Percentiles rank a stretch among this genome's conserved stretches.
Evolutionary conservation across 2,113 vertebrate species (phyloP).

Genomic region (Isurus oxyrinchus): DNA sequence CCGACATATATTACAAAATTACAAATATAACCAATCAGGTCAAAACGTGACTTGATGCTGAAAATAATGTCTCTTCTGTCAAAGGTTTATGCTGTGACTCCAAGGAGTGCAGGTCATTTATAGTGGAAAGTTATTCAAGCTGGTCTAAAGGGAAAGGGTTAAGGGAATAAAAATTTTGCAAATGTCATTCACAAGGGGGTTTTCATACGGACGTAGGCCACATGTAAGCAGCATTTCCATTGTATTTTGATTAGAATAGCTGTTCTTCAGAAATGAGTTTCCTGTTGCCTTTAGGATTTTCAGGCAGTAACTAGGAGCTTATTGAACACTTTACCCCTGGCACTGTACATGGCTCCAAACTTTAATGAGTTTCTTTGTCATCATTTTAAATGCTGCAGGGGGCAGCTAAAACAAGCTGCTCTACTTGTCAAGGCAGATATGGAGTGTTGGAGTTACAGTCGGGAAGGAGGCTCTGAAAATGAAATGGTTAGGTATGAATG

Average conservation of each 20-base stretch:
- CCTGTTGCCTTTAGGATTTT: conserved; percentile 9
- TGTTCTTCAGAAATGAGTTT: background rate
- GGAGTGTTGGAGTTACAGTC: conserved; percentile 10
- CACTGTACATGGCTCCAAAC: conserved; percentile 8
- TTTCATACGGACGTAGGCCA: background rate
- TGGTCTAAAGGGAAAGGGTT: background rate
- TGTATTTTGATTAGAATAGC: background rate
- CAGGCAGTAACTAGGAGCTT: background rate
- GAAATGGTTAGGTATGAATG: conserved; percentile 3
- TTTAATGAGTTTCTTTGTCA: conserved; percentile 37
- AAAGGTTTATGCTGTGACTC: background rate
- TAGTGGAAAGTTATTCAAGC: background rate
- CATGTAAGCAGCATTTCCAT: background rate
- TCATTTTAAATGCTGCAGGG: conserved; percentile 14
- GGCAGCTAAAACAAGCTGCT: conserved; percentile 9
- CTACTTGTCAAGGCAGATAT: background rate
- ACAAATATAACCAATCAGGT: background rate
- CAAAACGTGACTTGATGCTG: background rate
- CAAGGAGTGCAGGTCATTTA: background rate
- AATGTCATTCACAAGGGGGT: background rate
- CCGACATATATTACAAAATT: background rate
- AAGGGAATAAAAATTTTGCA: background rate
- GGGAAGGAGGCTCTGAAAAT: conserved; percentile 1
- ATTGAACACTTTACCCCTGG: conserved; percentile 31
- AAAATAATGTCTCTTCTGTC: background rate